Base-by-base conservation (phyloP, 2,888 invertebrate genomes). In the Panzeria rudis region DNA sequence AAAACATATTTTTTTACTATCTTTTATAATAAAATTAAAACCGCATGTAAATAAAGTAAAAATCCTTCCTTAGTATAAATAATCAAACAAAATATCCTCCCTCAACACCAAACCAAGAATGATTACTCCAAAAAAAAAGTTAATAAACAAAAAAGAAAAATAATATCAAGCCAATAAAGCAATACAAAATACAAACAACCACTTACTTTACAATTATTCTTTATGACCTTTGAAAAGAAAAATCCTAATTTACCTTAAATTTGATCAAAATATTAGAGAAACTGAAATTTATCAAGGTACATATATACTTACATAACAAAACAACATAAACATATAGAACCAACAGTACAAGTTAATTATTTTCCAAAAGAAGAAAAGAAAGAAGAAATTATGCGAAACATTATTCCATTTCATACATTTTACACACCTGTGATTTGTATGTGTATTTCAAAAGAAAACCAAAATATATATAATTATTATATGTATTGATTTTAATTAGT, bases 261-360 rank as follows among this genome's bases (percentile, higher is more conserved):
- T 75, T 69, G 52, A 69, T 62, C 54, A 82, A 80, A 82, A 35
- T 82, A 66, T 61, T 75, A 73, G 73, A 50, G 11, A 50, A 47
- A 41, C 2, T 11, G 17, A 69, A 64, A 77, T 29, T 56, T 15
- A 71, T 50, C 56, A 50, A 76, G 23, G 54, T 71, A 64, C 9
- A 35, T 32, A 25, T n/a, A 32, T 20, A 35, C n/a, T 15, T 11
- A 75, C 61, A 68, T 81, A 44, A 44, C 11, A 32, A 66, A 47
- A 56, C 25, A 79, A 81, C 68, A 81, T 81, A 29, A 76, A 82
- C 76, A 77, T 83, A 83, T 83, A 83, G 71, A 83, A 83, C 82
- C 82, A 83, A 83, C 82, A 83, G 82, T 83, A 83, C 82, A 83
- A 83, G 56, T 83, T 72, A 83, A 77, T 77, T 76, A 77, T 83